Base-by-base conservation (phyloP, 1,140 invertebrate genomes). In the Heliconius himera region DNA sequence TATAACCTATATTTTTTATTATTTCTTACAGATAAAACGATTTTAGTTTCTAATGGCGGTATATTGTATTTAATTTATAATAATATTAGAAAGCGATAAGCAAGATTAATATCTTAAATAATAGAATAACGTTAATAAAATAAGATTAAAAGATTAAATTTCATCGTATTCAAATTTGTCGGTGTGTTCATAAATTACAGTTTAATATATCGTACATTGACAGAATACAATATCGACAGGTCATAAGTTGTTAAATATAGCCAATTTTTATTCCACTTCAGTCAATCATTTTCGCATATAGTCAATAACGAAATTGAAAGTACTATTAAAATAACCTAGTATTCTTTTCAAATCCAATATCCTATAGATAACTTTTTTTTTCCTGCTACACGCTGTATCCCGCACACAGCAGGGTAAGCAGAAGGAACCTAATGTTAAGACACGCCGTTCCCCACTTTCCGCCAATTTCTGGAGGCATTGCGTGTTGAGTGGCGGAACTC, bases 281-380 rank as follows among this genome's bases (percentile, higher is more conserved):
- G 46, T 73, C 72, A 22, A 73, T 73, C 72, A 73, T 16, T 38
- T 73, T 73, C 71, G 41, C 9, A 73, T 73, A 11, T 29, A 66
- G 18, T 66, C 56, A 11, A 26, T 22, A 60, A 22, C 3, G 22
- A 60, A n/a, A 60, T 60, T 66, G 1, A 22, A 22, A 9, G 9
- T 66, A 26, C 5, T 29, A 66, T 60, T 22, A 66, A 66, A 29
- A 66, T 29, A 16, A 29, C 9, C 2, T 66, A 29, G 9, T 66
- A 3, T 60, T 20, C 2, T 20, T 26, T 60, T 60, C 8, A 26
- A 60, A 13, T 60, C 0, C 22, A 60, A 26, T 46, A 22, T 60
- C 26, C n/a, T 60, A 18, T 0, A 18, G 6, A 41, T 11, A 41
- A 41, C 38, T 0, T 41, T 1, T n/a, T n/a, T n/a, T n/a, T n/a